Evolutionary conservation across 2,888 invertebrate species (phyloP).

Genomic region (Helicoverpa assulta): DNA sequence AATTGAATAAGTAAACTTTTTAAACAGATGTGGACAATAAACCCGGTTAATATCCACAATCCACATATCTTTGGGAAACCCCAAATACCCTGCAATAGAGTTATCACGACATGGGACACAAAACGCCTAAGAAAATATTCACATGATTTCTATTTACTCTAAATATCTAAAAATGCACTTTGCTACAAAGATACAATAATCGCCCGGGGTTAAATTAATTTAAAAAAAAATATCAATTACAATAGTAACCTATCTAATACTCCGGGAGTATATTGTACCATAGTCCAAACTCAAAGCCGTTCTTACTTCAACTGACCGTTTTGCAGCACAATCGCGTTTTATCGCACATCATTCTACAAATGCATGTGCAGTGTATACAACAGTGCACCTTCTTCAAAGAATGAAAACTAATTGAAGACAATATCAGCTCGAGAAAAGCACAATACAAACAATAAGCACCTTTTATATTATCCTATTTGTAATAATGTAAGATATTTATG

Average conservation of each 20-base stretch:
- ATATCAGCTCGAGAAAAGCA: slow-evolving; percentile 25
- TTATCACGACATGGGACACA: neutral
- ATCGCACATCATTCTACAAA: slow-evolving; percentile 21
- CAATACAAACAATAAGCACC: slow-evolving; percentile 36
- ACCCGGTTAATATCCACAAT: neutral
- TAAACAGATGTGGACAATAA: neutral
- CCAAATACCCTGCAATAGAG: neutral
- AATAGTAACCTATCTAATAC: too few species aligned
- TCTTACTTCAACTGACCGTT: slow-evolving; percentile 2
- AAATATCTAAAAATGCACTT: slow-evolving; percentile 7
- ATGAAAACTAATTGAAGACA: slow-evolving; percentile 36
- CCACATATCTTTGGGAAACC: neutral
- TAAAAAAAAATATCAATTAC: neutral
- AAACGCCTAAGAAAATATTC: neutral
- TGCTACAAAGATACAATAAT: slow-evolving; percentile 6
- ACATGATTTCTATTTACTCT: neutral
- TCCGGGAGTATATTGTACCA: neutral
- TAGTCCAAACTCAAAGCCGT: neutral
- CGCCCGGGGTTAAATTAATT: neutral
- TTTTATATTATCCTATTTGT: slow-evolving; percentile 35
- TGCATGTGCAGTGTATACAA: slow-evolving; percentile 17
- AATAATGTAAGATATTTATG: slow-evolving; percentile 40
- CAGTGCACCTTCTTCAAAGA: slow-evolving; percentile 14
- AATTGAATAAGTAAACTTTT: slow-evolving; percentile 1
- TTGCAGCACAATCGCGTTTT: slow-evolving; percentile 28